phyloP scores from a whole-genome alignment of 2,888 invertebrate genomes.

The Ashinkailepas kermadecensis region DNA sequence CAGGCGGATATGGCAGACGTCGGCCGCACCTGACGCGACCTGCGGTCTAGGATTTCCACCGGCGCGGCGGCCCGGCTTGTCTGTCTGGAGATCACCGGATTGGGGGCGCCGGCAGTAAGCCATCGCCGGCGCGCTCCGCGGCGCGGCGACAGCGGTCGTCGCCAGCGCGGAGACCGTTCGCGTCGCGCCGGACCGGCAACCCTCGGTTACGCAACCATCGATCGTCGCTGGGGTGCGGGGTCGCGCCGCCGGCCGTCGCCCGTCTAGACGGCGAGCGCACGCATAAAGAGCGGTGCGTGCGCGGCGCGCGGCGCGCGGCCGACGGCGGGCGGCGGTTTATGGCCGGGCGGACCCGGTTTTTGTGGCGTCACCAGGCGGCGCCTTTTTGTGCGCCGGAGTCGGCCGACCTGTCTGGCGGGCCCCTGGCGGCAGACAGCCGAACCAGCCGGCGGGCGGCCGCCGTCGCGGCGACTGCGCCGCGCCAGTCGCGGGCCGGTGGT shows the following conservation, averaged over 20 bases:
- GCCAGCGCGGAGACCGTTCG: background rate
- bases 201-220: background rate
- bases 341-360: background rate
- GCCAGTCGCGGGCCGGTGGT: background rate
- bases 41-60: no score
- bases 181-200: background rate
- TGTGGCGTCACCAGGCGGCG: background rate
- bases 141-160: background rate
- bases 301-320: background rate
- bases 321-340: background rate
- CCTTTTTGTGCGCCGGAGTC: background rate
- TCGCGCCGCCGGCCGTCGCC: background rate
- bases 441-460: background rate
- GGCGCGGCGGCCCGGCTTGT: no score
- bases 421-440: constrained; percentile 7
- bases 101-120: no score
- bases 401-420: constrained; percentile 7
- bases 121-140: background rate
- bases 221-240: background rate
- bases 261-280: constrained; percentile 10
- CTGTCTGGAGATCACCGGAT: no score
- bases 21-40: no score
- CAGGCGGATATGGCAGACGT: no score
- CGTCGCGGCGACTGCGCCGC: background rate
- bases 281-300: background rate